A percentile compares a stretch with the other conserved stretches of the same genome.
Evolutionary conservation across 2,888 invertebrate genomes (phyloP).

Genomic region (Ceriagrion tenellum): DNA sequence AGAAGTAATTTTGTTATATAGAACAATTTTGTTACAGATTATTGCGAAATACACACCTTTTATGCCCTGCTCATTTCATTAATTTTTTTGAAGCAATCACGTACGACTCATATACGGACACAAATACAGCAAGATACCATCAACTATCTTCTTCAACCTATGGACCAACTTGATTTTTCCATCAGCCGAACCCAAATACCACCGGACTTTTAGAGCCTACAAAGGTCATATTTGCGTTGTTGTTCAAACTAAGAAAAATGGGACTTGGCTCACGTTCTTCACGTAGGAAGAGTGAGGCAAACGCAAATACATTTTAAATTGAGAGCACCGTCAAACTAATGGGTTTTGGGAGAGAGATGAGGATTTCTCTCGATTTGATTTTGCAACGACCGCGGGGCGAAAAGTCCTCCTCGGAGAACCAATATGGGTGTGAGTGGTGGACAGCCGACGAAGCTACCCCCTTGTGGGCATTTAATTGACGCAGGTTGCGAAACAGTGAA

Average conservation of each 20-base stretch:
- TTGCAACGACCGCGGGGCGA: not conserved
- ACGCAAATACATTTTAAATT: not conserved
- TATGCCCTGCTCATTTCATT: no score
- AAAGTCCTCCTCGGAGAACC: not conserved
- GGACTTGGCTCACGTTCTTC: not conserved
- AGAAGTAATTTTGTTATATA: no score
- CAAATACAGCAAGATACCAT: no score
- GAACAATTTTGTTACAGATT: no score
- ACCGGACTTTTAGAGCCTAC: not conserved
- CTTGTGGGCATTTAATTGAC: no score
- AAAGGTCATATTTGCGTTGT: not conserved
- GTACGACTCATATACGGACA: no score
- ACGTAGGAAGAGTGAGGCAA: not conserved
- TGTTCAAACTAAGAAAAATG: not conserved
- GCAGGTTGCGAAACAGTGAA: not conserved
- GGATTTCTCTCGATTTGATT: not conserved
- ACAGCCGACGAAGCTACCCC: no score
- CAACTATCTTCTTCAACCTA: not conserved
- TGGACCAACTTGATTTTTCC: not conserved
- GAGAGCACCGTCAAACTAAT: not conserved
- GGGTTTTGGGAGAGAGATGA: conserved; percentile 1
- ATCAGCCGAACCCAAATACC: not conserved
- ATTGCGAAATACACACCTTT: no score
- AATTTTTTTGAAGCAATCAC: no score
- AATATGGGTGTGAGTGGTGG: no score